These are phyloP conservation scores for Drosophila erecta DNA, from an alignment of 1,140 invertebrate species.

Conservation along the genomic window DNA sequence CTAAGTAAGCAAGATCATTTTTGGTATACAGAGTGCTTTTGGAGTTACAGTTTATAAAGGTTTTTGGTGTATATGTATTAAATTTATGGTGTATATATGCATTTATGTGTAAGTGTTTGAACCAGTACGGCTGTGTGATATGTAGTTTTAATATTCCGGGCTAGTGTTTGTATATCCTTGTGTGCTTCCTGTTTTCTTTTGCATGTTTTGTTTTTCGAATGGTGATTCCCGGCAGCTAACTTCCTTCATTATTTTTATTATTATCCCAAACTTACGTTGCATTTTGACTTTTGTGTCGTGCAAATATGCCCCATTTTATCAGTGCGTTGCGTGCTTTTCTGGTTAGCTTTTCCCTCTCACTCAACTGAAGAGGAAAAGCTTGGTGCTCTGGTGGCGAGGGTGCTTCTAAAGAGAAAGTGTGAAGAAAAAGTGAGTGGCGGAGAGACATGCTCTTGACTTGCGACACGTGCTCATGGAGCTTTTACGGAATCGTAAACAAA, in stretches of 20 bases:
- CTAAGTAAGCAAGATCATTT: constrained; percentile 1
- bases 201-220: background rate
- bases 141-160: background rate
- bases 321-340: constrained; percentile 65
- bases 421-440: constrained; percentile 31
- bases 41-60: background rate
- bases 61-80: background rate
- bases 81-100: background rate
- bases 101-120: background rate
- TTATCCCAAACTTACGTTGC: constrained; percentile 56
- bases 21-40: background rate
- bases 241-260: constrained; percentile 1
- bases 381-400: constrained; percentile 50
- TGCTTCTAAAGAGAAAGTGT: constrained; percentile 68
- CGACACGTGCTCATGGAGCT: constrained; percentile 51
- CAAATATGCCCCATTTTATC: constrained; percentile 50
- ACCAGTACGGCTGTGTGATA: too few relatives aligned
- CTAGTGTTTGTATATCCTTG: constrained; percentile 9
- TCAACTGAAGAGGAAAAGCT: constrained; percentile 50
- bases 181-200: constrained; percentile 13
- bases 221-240: constrained; percentile 8
- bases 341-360: constrained; percentile 22
- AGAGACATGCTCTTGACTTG: constrained; percentile 55
- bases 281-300: constrained; percentile 41
- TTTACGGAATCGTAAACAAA: constrained; percentile 64